Conservation (phyloP, 2,888 invertebrate genomes). For the Thumatha senex region DNA sequence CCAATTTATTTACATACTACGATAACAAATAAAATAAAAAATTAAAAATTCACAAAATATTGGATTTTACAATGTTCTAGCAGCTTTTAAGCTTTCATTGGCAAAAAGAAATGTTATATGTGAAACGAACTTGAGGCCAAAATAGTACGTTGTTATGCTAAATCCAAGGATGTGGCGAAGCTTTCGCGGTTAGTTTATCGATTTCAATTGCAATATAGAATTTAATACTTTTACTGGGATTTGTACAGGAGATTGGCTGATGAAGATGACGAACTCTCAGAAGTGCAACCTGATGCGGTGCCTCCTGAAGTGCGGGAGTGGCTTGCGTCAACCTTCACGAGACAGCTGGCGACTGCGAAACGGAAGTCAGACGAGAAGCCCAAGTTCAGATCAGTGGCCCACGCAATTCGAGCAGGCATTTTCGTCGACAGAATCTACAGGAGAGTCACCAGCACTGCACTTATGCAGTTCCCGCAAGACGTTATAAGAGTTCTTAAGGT, state of each 20-base stretch:
- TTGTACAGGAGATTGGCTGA: conserved; percentile 89
- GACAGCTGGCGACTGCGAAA: conserved; percentile 91
- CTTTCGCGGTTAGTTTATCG: conserved; percentile 31
- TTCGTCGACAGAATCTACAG: conserved; percentile 98
- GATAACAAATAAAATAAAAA: too few species aligned
- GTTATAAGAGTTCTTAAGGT: conserved; percentile 95
- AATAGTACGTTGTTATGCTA: conserved; percentile 2
- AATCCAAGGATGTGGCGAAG: conserved; percentile 15
- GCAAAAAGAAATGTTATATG: conserved; percentile 19
- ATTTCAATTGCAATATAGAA: neutral
- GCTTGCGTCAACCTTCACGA: conserved; percentile 97
- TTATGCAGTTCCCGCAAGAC: conserved; percentile 94
- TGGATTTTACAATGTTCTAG: conserved; percentile 10
- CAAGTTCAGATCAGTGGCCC: conserved; percentile 97
- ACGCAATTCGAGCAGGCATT: conserved; percentile 97
- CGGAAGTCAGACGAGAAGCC: conserved; percentile 91
- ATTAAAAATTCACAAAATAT: too few species aligned
- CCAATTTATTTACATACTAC: too few species aligned
- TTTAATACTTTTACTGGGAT: conserved; percentile 38
- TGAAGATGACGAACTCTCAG: conserved; percentile 97
- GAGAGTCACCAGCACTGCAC: conserved; percentile 89
- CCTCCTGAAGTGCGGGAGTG: conserved; percentile 98
- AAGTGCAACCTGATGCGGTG: conserved; percentile 97
- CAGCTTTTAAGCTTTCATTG: conserved; percentile 50
- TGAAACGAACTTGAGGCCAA: conserved; percentile 2